Evolutionary conservation across 2,113 vertebrate species (phyloP), one percentile per base, ranked within the genome.

Genomic region (Heliornis fulica): DNA sequence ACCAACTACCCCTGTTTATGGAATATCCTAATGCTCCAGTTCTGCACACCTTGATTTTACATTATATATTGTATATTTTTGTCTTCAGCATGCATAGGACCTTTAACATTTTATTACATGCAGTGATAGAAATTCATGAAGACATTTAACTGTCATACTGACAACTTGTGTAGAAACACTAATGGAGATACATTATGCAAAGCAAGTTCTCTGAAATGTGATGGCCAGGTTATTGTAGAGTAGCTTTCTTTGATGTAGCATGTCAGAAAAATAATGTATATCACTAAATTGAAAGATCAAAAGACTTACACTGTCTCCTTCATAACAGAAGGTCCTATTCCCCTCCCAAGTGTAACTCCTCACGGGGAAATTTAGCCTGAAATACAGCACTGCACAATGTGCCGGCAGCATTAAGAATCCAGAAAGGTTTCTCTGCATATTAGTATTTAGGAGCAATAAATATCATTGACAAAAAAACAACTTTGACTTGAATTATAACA

Each of bases 361-460:
- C n/a, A 31, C 23, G 26, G 0, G 3, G 61, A 86, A 88, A 79
- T 61, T 36, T 87, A 66, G 4, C 23, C 75, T 92, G 76, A 83
- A 95, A 85, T 4, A 11, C 6, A 53, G 22, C 18, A 15, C 11
- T 74, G 23, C 6, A 77, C 75, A 4, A 6, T 3, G 14, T 75
- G 23, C 50, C 85, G 76, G 16, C n/a, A 71, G 17, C 53, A 29
- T 74, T 65, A 90, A 93, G 51, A 85, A 66, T 64, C 45, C 68
- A 38, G 31, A 50, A 90, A 48, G 29, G 17, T 87, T 94, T 66
- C 15, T 43, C 54, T 91, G 29, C 10, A 10, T 48, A 41, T 75
- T 61, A 45, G 43, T 88, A 87, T 84, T 95, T 85, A 61, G 77
- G 23, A 89, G 48, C 40, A 88, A 51, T 92, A 97, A 93, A 90